These are phyloP conservation scores for Lordiphosa collinella DNA, from an alignment of 1,140 invertebrate genomes.

Conservation along the genomic window DNA sequence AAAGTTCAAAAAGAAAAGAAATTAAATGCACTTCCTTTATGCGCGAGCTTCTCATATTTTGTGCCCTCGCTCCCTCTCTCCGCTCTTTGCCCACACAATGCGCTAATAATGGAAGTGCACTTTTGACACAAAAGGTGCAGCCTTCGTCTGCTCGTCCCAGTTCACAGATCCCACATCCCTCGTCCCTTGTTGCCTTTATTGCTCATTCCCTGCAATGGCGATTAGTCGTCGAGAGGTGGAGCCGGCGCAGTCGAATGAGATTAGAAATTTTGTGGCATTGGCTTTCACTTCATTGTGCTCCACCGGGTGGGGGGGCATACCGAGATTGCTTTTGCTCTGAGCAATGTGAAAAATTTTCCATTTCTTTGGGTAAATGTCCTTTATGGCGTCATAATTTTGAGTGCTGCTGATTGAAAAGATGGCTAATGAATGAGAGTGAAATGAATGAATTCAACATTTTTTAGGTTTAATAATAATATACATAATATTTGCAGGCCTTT, in stretches of 20 bases:
- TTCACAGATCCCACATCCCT: background rate
- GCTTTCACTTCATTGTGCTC: constrained; percentile 60
- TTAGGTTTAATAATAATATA: too few species aligned
- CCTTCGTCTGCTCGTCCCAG: background rate
- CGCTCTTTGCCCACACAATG: constrained; percentile 33
- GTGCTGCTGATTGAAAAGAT: constrained; percentile 44
- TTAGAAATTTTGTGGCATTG: constrained; percentile 67
- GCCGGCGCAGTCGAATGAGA: constrained; percentile 34
- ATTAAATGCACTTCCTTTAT: constrained; percentile 77
- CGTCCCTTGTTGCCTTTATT: constrained; percentile 51
- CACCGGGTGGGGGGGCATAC: constrained; percentile 4
- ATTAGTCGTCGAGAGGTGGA: constrained; percentile 38
- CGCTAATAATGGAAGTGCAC: constrained; percentile 76
- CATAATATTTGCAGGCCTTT: too few species aligned
- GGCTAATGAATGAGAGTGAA: constrained; percentile 17
- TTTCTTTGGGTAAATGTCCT: constrained; percentile 29
- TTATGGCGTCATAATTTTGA: constrained; percentile 55
- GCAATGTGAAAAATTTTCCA: constrained; percentile 3
- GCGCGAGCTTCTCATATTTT: constrained; percentile 55
- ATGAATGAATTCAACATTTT: too few species aligned
- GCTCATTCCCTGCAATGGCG: constrained; percentile 70
- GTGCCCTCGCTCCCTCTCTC: background rate
- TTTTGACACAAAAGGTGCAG: constrained; percentile 76
- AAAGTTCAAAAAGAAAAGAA: constrained; percentile 64
- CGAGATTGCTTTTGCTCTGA: constrained; percentile 37